phyloP scores from a whole-genome alignment of 2,797 vertebrate species.

The Labroides dimidiatus region DNA sequence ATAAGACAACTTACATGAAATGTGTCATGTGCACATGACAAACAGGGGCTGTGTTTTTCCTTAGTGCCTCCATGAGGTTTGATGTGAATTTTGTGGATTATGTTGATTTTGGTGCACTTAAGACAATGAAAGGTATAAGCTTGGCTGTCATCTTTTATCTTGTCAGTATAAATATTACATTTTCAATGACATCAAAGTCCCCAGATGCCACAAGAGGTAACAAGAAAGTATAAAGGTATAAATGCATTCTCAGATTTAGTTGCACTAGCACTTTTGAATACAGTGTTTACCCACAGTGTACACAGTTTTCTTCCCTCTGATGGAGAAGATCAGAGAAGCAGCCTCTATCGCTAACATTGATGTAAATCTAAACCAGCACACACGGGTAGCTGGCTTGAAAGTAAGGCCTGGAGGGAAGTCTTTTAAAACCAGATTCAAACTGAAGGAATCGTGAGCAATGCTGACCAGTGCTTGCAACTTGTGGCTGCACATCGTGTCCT shows the following conservation, averaged over 20 bases:
- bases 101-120: neutral
- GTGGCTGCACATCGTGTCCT: conserved; percentile 21
- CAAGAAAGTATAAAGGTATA: neutral
- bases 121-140: neutral
- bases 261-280: conserved; percentile 37
- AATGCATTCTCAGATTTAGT: conserved; percentile 8
- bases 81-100: neutral
- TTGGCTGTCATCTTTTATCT: neutral
- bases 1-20: no score
- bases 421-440: conserved; percentile 70
- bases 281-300: conserved; percentile 45
- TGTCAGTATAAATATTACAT: neutral
- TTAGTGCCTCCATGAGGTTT: neutral
- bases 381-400: conserved; percentile 70
- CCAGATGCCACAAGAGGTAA: neutral
- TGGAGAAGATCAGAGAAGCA: conserved; percentile 72
- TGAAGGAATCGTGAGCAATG: conserved; percentile 60
- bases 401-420: conserved; percentile 71
- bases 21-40: no score
- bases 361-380: conserved; percentile 75
- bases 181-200: neutral
- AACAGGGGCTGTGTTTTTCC: no score
- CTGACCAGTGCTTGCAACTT: conserved; percentile 26
- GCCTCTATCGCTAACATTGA: conserved; percentile 63
- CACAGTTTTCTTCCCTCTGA: conserved; percentile 53